Percentiles rank a stretch among this genome's conserved stretches.
Conservation (phyloP, 2,888 invertebrate species). For the Ecdyonurus torrentis region DNA sequence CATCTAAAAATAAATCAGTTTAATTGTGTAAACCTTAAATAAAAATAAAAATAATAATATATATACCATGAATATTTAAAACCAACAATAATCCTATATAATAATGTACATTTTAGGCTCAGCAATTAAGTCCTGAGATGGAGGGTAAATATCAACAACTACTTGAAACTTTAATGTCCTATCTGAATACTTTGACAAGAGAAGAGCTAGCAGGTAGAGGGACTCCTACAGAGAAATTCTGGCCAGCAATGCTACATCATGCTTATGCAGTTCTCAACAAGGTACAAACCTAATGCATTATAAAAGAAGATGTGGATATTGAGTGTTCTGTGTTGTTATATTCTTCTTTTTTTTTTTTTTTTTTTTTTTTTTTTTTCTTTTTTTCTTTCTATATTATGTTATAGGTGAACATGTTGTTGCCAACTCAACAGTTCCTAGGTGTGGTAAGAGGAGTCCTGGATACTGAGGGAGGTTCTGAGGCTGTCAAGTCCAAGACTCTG, state of each 20-base stretch:
- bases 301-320: background rate
- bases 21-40: no score
- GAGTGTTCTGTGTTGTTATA: no score
- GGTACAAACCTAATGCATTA: slow-evolving; percentile 30
- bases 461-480: slow-evolving; percentile 42
- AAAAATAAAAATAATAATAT: no score
- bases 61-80: no score
- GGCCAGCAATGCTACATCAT: slow-evolving; percentile 64
- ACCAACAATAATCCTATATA: no score
- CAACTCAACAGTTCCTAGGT: slow-evolving; percentile 59
- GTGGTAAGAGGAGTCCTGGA: slow-evolving; percentile 55
- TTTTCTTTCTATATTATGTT: no score
- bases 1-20: no score
- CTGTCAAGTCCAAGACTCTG: slow-evolving; percentile 62
- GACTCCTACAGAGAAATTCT: slow-evolving; percentile 45
- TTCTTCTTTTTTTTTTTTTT: no score
- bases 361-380: no score
- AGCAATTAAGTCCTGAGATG: slow-evolving; percentile 26
- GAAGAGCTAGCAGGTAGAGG: slow-evolving; percentile 41
- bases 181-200: slow-evolving; percentile 46
- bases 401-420: slow-evolving; percentile 47
- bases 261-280: slow-evolving; percentile 66
- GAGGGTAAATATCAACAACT: slow-evolving; percentile 48
- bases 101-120: no score
- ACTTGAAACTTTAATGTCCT: slow-evolving; percentile 48